A percentile compares a stretch with the other conserved stretches of the same genome.
Conservation (phyloP, 2,888 invertebrate genomes). For the Trachelus iudaicus region DNA sequence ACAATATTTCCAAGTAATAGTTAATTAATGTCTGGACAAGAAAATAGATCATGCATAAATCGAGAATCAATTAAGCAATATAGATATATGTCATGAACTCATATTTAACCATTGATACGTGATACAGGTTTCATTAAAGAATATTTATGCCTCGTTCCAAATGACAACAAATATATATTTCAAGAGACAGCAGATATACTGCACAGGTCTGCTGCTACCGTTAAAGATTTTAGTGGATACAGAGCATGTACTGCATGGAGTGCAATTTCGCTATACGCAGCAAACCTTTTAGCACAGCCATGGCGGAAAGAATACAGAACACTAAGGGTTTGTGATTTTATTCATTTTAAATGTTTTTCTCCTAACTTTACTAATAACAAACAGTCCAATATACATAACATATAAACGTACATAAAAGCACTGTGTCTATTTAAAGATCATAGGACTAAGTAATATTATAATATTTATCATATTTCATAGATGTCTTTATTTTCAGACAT, state of each 20-base stretch:
- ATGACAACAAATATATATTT: conserved; percentile 82
- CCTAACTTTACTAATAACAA: conserved; percentile 7
- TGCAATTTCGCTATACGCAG: conserved; percentile 86
- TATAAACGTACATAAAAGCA: background rate
- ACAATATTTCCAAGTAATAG: conserved; percentile 26
- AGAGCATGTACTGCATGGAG: conserved; percentile 86
- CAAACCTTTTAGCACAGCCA: conserved; percentile 85
- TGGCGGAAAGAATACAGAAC: conserved; percentile 89
- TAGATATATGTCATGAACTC: background rate
- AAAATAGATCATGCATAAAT: background rate
- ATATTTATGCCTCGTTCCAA: conserved; percentile 81
- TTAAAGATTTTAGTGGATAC: conserved; percentile 83
- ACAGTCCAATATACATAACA: background rate
- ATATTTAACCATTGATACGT: background rate
- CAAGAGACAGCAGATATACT: conserved; percentile 81
- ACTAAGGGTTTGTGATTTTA: conserved; percentile 73
- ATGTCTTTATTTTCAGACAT: conserved; percentile 71
- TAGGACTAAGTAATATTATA: background rate
- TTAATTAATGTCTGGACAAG: conserved; percentile 2
- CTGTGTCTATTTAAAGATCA: background rate
- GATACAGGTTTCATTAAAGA: conserved; percentile 79
- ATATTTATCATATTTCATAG: conserved; percentile 5
- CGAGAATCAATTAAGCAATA: background rate
- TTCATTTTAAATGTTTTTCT: background rate
- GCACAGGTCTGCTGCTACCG: conserved; percentile 76